phyloP scores from a whole-genome alignment of 2,888 invertebrate species.

The Ormyrus rosae region DNA sequence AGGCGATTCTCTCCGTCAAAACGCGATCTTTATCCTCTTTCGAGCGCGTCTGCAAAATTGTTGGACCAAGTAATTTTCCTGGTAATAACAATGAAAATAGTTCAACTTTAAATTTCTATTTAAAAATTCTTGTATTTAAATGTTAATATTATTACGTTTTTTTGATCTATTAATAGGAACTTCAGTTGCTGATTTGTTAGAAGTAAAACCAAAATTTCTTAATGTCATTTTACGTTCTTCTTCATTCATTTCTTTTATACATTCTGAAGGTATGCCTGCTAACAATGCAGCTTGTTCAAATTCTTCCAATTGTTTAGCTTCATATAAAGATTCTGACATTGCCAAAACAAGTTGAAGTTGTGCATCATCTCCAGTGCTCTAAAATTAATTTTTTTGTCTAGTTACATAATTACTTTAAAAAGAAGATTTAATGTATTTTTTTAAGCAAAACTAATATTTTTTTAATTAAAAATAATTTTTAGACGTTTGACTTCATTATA shows the following conservation, averaged over 20 bases:
- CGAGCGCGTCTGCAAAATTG: constrained; percentile 71
- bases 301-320: constrained; percentile 69
- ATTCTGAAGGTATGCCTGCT: constrained; percentile 58
- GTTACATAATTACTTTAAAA: not conserved
- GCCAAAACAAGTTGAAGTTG: constrained; percentile 75
- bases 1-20: constrained; percentile 75
- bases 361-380: constrained; percentile 67
- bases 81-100: constrained; percentile 22
- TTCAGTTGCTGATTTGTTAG: constrained; percentile 61
- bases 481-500: not conserved
- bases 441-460: not conserved
- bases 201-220: constrained; percentile 71
- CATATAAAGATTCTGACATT: constrained; percentile 75
- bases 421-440: not conserved
- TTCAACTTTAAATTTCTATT: no score
- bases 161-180: constrained; percentile 54
- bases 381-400: constrained; percentile 24
- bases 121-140: not conserved
- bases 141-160: constrained; percentile 60
- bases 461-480: not conserved
- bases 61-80: constrained; percentile 65
- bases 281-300: constrained; percentile 68
- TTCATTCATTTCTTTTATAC: constrained; percentile 57
- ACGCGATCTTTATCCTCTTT: constrained; percentile 73
- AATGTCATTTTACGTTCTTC: constrained; percentile 64